These are phyloP conservation scores for Carduelis carduelis DNA, from an alignment of 2,797 vertebrate species.

Conservation along the genomic window DNA sequence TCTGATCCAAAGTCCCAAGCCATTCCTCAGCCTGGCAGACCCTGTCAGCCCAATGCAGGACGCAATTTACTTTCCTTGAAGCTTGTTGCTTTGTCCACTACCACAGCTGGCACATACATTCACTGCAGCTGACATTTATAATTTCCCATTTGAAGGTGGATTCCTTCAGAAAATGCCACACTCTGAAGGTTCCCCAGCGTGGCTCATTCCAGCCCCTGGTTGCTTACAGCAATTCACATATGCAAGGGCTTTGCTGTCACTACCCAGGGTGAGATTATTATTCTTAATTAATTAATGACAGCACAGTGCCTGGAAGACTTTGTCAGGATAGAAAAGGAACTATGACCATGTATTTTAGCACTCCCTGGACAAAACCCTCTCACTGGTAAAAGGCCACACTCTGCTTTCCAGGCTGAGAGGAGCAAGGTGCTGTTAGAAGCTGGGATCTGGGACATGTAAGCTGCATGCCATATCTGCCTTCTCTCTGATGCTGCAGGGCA, in stretches of 20 bases:
- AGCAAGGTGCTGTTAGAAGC: background rate
- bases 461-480: background rate
- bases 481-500: background rate
- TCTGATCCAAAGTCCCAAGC: slow-evolving; percentile 16
- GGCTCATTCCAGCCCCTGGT: background rate
- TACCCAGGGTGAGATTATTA: background rate
- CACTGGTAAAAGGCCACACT: background rate
- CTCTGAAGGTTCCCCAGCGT: background rate
- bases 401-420: background rate
- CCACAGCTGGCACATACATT: background rate
- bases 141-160: slow-evolving; percentile 17
- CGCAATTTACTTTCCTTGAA: slow-evolving; percentile 50
- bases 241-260: background rate
- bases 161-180: slow-evolving; percentile 13
- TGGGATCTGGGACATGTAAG: background rate
- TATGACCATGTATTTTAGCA: background rate
- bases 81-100: background rate
- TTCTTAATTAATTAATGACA: background rate
- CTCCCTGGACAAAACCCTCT: background rate
- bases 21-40: slow-evolving; percentile 7
- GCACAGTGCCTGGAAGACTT: background rate
- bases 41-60: slow-evolving; percentile 4
- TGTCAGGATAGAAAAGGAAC: background rate
- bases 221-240: background rate
- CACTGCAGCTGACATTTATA: background rate